Percentiles rank a stretch among this genome's conserved stretches.
Conservation (phyloP, 2,113 vertebrate genomes). For the Hiodon alosoides region DNA sequence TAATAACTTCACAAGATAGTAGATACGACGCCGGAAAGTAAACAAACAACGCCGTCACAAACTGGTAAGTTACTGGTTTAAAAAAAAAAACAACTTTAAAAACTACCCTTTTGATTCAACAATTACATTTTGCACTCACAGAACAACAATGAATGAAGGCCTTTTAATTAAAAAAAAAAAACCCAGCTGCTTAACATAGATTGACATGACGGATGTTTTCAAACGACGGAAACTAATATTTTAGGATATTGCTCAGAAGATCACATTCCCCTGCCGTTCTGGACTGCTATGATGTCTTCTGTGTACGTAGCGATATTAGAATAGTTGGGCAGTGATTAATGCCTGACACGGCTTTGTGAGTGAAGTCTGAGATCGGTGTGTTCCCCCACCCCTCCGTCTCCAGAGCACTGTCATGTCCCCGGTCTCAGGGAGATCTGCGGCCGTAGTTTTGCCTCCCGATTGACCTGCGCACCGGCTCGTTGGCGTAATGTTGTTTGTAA, state of each 20-base stretch:
- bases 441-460: slow-evolving; percentile 44
- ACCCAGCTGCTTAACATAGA: too few relatives aligned
- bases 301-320: background rate
- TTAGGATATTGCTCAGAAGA: background rate
- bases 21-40: too few relatives aligned
- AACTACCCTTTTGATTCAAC: too few relatives aligned
- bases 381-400: slow-evolving; percentile 32
- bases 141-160: too few relatives aligned
- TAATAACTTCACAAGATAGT: too few relatives aligned
- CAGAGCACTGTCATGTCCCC: slow-evolving; percentile 40
- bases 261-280: background rate
- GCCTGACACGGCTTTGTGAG: slow-evolving; percentile 12
- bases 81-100: too few relatives aligned
- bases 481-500: slow-evolving; percentile 67
- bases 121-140: slow-evolving; percentile 18
- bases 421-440: slow-evolving; percentile 32
- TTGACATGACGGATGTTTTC: too few relatives aligned
- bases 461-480: slow-evolving; percentile 53
- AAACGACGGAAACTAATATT: background rate
- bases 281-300: background rate
- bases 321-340: background rate
- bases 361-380: background rate
- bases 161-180: too few relatives aligned
- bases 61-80: too few relatives aligned
- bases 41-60: too few relatives aligned